Evolutionary conservation across 2,888 invertebrate genomes (phyloP).

Genomic region (Abrostola tripartita): DNA sequence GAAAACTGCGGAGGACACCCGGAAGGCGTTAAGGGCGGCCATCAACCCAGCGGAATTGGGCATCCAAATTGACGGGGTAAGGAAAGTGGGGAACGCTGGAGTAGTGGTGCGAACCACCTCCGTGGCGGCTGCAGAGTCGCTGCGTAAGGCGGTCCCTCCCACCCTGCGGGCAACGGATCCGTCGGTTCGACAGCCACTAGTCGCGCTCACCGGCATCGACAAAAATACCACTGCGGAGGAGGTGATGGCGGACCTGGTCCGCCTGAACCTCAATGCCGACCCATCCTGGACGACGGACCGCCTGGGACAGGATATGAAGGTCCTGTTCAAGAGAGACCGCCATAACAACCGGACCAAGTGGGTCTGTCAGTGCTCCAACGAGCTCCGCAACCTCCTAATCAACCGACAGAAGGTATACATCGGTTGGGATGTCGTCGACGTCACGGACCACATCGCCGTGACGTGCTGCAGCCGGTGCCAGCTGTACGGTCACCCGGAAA

Average conservation of each 20-base stretch:
- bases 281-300: neutral
- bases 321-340: neutral
- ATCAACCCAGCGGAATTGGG: neutral
- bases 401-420: neutral
- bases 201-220: neutral
- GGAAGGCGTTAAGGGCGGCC: neutral
- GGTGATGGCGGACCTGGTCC: neutral
- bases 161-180: neutral
- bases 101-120: neutral
- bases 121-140: neutral
- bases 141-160: neutral
- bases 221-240: neutral
- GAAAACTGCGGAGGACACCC: neutral
- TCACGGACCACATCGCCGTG: neutral
- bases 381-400: neutral
- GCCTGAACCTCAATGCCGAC: neutral
- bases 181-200: neutral
- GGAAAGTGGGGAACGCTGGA: constrained; percentile 2
- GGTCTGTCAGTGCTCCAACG: neutral
- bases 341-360: neutral
- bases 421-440: neutral
- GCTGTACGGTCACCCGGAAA: constrained; percentile 54
- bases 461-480: neutral
- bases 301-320: neutral
- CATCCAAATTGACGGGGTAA: neutral